Evolutionary conservation across 2,888 invertebrate species (phyloP).

Genomic region (Caenorhabditis sp.): DNA sequence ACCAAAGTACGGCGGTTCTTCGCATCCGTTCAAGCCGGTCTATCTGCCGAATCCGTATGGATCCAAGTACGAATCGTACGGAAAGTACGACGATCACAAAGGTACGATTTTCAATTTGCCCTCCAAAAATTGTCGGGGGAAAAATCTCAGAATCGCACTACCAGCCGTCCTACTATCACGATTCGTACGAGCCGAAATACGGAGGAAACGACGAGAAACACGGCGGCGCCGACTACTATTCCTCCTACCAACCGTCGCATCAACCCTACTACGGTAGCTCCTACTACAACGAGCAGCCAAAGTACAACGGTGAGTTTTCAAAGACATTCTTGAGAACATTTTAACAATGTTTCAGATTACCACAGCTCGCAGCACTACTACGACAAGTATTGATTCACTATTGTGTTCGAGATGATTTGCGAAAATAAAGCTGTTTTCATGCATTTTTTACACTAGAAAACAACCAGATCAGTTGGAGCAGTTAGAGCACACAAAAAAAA

Average conservation of each 20-base stretch:
- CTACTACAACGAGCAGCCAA: conserved; percentile 43
- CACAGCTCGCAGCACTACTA: conserved; percentile 37
- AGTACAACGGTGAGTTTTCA: conserved; percentile 26
- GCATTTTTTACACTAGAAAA: neutral
- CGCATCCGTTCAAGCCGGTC: conserved; percentile 44
- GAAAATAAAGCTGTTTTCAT: neutral
- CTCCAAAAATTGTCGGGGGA: neutral
- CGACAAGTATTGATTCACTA: conserved; percentile 31
- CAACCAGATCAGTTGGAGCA: too few relatives aligned
- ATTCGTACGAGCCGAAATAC: conserved; percentile 48
- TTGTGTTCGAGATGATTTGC: neutral
- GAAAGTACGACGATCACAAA: conserved; percentile 44
- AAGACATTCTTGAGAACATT: neutral
- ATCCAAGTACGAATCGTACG: conserved; percentile 44
- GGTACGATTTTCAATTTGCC: neutral
- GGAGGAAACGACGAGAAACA: conserved; percentile 28
- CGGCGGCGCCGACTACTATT: conserved; percentile 46
- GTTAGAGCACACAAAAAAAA: too few relatives aligned
- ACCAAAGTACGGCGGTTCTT: conserved; percentile 37
- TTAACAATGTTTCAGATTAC: conserved; percentile 25
- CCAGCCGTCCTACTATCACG: conserved; percentile 46
- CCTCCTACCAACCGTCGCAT: conserved; percentile 46
- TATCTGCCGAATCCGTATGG: conserved; percentile 49
- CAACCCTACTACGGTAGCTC: conserved; percentile 47
- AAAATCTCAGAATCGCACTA: conserved; percentile 43